These are phyloP conservation scores for Microplitis deprimator DNA, from an alignment of 2,888 invertebrate species.

Conservation along the genomic window DNA sequence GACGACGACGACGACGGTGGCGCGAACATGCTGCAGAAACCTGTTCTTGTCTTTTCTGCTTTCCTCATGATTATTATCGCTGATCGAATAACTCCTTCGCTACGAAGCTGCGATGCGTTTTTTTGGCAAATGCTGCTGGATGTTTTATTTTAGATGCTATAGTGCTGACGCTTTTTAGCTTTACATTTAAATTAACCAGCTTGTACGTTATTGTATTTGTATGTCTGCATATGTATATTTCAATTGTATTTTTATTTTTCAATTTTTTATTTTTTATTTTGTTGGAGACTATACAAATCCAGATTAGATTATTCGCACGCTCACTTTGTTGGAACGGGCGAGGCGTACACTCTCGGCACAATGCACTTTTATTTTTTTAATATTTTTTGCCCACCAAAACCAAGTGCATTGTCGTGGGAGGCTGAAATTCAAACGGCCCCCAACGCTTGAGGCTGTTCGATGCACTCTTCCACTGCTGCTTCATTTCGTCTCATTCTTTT, in stretches of 20 bases:
- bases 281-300: constrained; percentile 28
- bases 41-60: constrained; percentile 60
- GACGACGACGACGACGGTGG: constrained; percentile 32
- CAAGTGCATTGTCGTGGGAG: constrained; percentile 67
- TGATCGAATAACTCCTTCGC: constrained; percentile 19
- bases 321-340: constrained; percentile 50
- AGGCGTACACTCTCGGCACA: constrained; percentile 58
- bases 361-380: constrained; percentile 61
- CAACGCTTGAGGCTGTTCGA: constrained; percentile 42
- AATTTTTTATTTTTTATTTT: constrained; percentile 3
- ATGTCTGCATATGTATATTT: not conserved
- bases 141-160: not conserved
- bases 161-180: not conserved
- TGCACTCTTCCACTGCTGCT: constrained; percentile 38
- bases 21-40: constrained; percentile 62
- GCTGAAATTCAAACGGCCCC: constrained; percentile 63
- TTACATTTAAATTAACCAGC: not conserved
- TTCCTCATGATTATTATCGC: constrained; percentile 46
- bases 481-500: constrained; percentile 32
- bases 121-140: not conserved
- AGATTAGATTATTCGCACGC: constrained; percentile 44
- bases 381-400: constrained; percentile 47
- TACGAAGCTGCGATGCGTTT: constrained; percentile 19
- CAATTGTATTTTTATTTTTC: not conserved
- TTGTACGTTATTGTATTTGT: constrained; percentile 7